Percentiles rank a stretch among this genome's conserved stretches.
phyloP scores from a whole-genome alignment of 2,888 invertebrate species.

The Chirona hameri region DNA sequence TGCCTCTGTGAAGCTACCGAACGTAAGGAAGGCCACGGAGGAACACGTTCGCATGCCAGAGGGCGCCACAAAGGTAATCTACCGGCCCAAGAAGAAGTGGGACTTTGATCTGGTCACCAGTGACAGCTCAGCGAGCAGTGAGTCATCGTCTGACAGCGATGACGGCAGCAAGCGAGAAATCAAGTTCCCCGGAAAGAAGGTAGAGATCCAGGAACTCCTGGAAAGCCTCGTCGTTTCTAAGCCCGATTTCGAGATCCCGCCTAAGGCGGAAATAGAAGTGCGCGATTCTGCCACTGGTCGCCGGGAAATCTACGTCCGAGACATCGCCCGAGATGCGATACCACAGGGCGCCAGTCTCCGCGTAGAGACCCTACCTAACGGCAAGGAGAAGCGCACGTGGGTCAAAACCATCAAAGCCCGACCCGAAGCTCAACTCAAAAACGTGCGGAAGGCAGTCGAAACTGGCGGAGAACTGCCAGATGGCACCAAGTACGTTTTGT shows the following conservation, averaged over 20 bases:
- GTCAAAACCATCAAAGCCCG: background rate
- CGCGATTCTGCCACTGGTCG: background rate
- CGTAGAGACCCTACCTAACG: background rate
- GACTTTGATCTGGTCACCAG: slow-evolving; percentile 4
- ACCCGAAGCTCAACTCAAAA: background rate
- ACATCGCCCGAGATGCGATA: background rate
- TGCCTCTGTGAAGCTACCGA: background rate
- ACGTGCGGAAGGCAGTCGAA: slow-evolving; percentile 1
- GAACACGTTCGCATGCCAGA: background rate
- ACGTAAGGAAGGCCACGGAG: slow-evolving; percentile 8
- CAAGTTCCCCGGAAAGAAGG: slow-evolving; percentile 1
- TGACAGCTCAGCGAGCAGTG: background rate
- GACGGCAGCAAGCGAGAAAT: background rate
- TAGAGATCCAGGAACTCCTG: background rate
- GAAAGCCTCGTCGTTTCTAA: background rate
- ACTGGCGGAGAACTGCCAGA: background rate
- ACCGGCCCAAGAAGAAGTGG: slow-evolving; percentile 9
- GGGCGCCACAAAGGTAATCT: background rate
- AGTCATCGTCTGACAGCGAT: background rate
- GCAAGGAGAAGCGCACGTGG: background rate
- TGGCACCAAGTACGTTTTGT: background rate
- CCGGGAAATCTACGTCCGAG: background rate
- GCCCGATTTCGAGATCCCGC: background rate
- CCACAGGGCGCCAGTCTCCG: slow-evolving; percentile 3
- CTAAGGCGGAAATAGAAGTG: background rate